These are phyloP conservation scores for Syrista parreyssii DNA, from an alignment of 2,888 invertebrate genomes.

Conservation along the genomic window DNA sequence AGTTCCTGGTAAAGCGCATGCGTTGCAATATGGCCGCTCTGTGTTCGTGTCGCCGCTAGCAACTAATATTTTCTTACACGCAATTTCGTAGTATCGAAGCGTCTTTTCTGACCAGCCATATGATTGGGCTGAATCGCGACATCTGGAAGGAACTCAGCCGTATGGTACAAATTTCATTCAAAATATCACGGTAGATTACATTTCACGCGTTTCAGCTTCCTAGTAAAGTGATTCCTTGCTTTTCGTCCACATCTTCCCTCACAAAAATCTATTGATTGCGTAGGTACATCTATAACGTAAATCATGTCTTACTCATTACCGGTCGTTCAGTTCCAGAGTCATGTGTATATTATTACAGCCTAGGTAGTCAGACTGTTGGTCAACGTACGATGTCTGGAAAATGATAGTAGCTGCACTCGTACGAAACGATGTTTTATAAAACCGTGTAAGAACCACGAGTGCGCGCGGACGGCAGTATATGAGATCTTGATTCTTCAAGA, in stretches of 20 bases:
- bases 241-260: too few relatives aligned
- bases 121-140: not conserved
- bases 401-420: not conserved
- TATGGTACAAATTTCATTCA: not conserved
- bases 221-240: too few relatives aligned
- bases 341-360: not conserved
- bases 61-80: conserved; percentile 47
- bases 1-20: conserved; percentile 38
- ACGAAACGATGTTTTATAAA: not conserved
- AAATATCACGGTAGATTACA: not conserved
- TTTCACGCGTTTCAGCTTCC: not conserved
- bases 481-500: conserved; percentile 50
- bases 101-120: not conserved
- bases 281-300: not conserved
- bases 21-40: conserved; percentile 40
- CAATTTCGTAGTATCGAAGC: conserved; percentile 39
- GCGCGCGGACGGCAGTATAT: conserved; percentile 37
- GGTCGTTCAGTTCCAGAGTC: not conserved
- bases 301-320: not conserved
- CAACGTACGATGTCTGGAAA: not conserved
- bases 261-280: not conserved
- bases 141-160: not conserved
- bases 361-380: too few relatives aligned
- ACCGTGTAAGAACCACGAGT: not conserved
- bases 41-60: conserved; percentile 33